Base-by-base conservation (phyloP, 2,113 vertebrate species). In the Ellobius talpinus region DNA sequence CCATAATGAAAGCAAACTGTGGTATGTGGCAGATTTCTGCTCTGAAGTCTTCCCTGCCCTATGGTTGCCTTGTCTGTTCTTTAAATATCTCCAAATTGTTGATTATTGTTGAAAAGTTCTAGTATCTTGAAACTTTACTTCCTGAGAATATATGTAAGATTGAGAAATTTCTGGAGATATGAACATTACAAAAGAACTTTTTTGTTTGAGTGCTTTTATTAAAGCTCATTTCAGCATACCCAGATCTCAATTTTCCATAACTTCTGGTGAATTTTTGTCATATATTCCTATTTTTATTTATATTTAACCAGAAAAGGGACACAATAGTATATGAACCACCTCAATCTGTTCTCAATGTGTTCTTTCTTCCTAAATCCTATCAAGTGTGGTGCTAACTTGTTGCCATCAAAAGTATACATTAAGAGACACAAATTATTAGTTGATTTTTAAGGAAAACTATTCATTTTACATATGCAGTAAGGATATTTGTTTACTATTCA, bases 251-350 rank as follows among this genome's bases (percentile, higher is more conserved):
- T 91, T 93, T 84, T 73, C 19, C 73, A 17, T 90, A 17, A 11
- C 39, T 84, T 16, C 14, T 73, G 21, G 19, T 58, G 16, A 58
- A 87, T 33, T 91, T 70, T 77, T 93, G 76, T 16, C 14, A 78
- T 61, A 5, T 66, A 31, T 73, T 79, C 3, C 16, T n/a, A 31
- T 58, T 86, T 84, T 42, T 88, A 50, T 12, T 61, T 68, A 33
- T 88, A 78, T 86, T 95, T 95, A 85, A 81, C 24, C 7, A 91
- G 10, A 73, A 87, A 93, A 63, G 39, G 1, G 33, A 12, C 72
- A 19, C 65, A 42, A 90, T 88, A 33, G 4, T 82, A 7, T 74
- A 31, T 91, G 23, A 52, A 45, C 10, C 12, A 79, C 24, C 12
- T 85, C 84, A 66, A 61, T 85, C 17, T 77, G 10, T 5, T 16